phyloP scores from a whole-genome alignment of 1,140 invertebrate genomes.

The Sesamia nonagrioides region DNA sequence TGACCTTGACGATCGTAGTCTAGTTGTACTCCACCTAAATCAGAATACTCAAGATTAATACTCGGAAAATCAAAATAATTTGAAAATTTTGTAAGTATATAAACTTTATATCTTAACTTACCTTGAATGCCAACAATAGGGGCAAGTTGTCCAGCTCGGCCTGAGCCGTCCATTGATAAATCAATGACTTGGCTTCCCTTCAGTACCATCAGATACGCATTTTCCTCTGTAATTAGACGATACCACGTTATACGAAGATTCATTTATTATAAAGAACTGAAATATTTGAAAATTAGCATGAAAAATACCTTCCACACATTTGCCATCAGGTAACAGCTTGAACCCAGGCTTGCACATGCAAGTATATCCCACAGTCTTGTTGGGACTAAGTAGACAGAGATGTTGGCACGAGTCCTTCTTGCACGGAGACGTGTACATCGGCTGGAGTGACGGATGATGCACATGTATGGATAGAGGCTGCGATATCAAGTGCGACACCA shows the following conservation, averaged over 20 bases:
- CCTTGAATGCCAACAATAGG: conserved; percentile 97
- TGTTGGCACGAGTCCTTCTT: conserved; percentile 94
- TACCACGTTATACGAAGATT: conserved; percentile 31
- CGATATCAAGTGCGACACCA: conserved; percentile 97
- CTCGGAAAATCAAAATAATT: neutral
- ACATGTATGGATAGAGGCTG: conserved; percentile 98
- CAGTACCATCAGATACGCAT: conserved; percentile 96
- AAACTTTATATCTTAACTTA: conserved; percentile 40
- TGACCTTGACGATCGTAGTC: conserved; percentile 96
- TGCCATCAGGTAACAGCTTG: conserved; percentile 90
- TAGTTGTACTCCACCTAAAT: conserved; percentile 91
- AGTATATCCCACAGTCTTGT: conserved; percentile 90
- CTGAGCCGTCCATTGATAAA: conserved; percentile 92
- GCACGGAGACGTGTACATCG: conserved; percentile 95
- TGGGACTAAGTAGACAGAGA: conserved; percentile 96
- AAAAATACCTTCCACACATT: conserved; percentile 90
- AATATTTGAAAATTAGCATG: conserved; percentile 18
- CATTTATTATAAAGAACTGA: conserved; percentile 3
- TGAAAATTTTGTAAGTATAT: no score
- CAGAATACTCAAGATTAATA: neutral
- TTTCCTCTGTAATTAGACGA: conserved; percentile 90
- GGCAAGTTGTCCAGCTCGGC: conserved; percentile 92
- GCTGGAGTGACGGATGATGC: conserved; percentile 97
- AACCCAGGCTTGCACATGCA: conserved; percentile 98
- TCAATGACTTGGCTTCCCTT: conserved; percentile 96